These are phyloP conservation scores for Alauda arvensis DNA, from an alignment of 2,797 vertebrate species.

Conservation along the genomic window DNA sequence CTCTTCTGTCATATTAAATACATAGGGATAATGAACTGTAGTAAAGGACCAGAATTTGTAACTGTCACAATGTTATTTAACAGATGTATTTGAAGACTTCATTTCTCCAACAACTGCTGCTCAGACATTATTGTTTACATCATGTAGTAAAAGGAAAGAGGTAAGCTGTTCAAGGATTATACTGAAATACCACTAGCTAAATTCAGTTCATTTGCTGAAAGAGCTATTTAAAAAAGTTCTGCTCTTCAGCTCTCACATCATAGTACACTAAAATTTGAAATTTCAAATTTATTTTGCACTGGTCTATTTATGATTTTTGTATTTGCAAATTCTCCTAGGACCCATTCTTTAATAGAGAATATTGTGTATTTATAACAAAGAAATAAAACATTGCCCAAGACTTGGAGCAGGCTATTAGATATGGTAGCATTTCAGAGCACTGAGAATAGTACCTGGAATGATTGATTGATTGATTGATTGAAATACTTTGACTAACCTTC, in stretches of 20 bases:
- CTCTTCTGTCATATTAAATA: background rate
- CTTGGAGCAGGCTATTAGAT: background rate
- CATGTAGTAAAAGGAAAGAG: constrained; percentile 99
- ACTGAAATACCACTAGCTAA: background rate
- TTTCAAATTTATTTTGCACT: background rate
- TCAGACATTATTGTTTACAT: constrained; percentile 95
- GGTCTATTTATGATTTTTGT: background rate
- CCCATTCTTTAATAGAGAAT: background rate
- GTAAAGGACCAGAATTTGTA: background rate
- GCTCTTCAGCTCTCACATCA: background rate
- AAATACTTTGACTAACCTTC: background rate
- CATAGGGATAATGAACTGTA: background rate
- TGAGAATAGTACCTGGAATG: background rate
- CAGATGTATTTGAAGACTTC: constrained; percentile 98
- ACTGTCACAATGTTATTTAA: constrained; percentile 22
- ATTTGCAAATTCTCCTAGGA: background rate
- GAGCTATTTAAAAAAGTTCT: background rate
- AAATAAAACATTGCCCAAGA: background rate
- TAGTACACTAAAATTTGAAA: background rate
- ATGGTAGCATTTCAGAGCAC: background rate
- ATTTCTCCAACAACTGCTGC: constrained; percentile 98
- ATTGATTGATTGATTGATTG: background rate
- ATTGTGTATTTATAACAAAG: background rate
- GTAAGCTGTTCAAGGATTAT: constrained; percentile 67
- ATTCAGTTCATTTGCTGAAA: background rate